A percentile compares a stretch with the other conserved stretches of the same genome.
Conservation (phyloP, 2,888 invertebrate genomes). For the Ypsolopha scabrella region DNA sequence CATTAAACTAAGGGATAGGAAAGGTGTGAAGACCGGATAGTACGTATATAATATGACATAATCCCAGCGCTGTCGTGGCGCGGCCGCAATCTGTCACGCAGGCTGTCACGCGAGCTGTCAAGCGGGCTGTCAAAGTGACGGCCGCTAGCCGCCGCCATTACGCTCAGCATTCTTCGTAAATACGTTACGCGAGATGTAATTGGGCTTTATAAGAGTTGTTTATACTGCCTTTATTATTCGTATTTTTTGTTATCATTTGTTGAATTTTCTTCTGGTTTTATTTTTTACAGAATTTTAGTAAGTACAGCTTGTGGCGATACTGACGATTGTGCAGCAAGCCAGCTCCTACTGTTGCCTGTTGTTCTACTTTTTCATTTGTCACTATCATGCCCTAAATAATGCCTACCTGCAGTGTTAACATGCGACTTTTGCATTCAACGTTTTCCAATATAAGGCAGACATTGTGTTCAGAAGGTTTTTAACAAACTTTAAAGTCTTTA, state of each 20-base stretch:
- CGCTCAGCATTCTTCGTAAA: slow-evolving; percentile 2
- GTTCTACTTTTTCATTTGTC: too few relatives aligned
- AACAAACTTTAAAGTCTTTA: too few relatives aligned
- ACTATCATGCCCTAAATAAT: too few relatives aligned
- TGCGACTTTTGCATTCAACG: too few relatives aligned
- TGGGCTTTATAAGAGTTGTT: neutral
- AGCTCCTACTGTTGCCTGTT: too few relatives aligned
- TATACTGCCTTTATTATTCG: neutral
- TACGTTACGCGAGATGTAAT: slow-evolving; percentile 2
- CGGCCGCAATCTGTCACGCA: slow-evolving; percentile 49
- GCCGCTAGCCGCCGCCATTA: slow-evolving; percentile 9
- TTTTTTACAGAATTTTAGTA: too few relatives aligned
- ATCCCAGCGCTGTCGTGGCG: slow-evolving; percentile 25
- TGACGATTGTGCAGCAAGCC: too few relatives aligned
- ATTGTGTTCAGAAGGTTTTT: too few relatives aligned
- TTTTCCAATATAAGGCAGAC: too few relatives aligned
- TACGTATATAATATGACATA: slow-evolving; percentile 40
- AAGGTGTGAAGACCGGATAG: neutral
- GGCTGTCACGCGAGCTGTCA: slow-evolving; percentile 33
- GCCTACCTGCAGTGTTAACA: too few relatives aligned
- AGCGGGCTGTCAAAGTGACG: slow-evolving; percentile 24
- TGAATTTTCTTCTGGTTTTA: neutral
- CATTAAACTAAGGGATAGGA: too few relatives aligned
- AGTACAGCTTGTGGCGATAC: too few relatives aligned
- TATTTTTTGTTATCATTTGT: neutral